Percentiles rank a stretch among this genome's conserved stretches.
Evolutionary conservation across 2,797 vertebrate genomes (phyloP).

Genomic region (Lutjanus campechanus): DNA sequence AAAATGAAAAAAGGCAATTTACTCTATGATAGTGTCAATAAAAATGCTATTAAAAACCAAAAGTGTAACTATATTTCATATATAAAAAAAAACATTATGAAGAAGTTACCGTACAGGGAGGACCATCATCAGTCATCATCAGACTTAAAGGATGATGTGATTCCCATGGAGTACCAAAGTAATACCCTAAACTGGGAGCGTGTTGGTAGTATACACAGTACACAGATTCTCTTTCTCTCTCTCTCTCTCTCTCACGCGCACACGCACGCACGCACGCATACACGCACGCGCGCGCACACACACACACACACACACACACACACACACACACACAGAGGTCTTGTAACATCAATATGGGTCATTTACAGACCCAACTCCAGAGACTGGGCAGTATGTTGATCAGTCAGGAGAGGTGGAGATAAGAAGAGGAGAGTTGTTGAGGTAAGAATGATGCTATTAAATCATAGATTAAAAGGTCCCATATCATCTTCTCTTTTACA

Average conservation of each 20-base stretch:
- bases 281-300: constrained; percentile 37
- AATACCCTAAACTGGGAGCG: constrained; percentile 57
- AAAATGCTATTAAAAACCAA: constrained; percentile 65
- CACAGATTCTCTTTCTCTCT: constrained; percentile 45
- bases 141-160: constrained; percentile 49
- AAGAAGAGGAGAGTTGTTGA: constrained; percentile 1
- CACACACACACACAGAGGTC: constrained; percentile 35
- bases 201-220: constrained; percentile 70
- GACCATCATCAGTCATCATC: constrained; percentile 54
- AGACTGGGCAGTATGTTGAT: constrained; percentile 56
- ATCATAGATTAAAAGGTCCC: background rate
- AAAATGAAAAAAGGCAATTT: constrained; percentile 58
- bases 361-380: constrained; percentile 65
- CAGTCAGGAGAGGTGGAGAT: constrained; percentile 9
- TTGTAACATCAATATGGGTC: constrained; percentile 51
- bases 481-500: background rate
- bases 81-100: constrained; percentile 57
- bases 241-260: constrained; percentile 13
- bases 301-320: constrained; percentile 35
- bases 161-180: constrained; percentile 53
- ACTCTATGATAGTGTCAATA: constrained; percentile 63
- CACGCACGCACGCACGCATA: constrained; percentile 22
- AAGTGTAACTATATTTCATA: constrained; percentile 62
- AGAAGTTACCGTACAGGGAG: constrained; percentile 34
- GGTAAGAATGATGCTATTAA: background rate